Evolutionary conservation across 1,140 invertebrate genomes (phyloP).

Genomic region (Trinorchestia longiramus): DNA sequence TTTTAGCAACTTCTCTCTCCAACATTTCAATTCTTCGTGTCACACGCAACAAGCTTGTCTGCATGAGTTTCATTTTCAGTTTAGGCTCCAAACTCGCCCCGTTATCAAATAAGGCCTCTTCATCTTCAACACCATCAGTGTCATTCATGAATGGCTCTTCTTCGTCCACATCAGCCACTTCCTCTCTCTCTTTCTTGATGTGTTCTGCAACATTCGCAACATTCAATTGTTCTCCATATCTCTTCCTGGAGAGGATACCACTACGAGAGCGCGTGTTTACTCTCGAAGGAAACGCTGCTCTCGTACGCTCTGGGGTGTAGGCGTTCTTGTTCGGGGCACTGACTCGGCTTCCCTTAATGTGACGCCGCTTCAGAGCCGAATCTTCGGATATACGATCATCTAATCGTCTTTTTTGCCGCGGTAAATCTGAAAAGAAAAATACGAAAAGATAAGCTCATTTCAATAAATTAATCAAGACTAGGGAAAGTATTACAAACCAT

Average conservation of each 20-base stretch:
- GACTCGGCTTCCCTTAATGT: background rate
- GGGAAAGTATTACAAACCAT: background rate
- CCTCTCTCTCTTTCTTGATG: conserved; percentile 42
- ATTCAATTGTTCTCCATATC: background rate
- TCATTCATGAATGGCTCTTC: background rate
- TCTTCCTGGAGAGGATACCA: background rate
- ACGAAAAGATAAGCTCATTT: background rate
- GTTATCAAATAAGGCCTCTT: background rate
- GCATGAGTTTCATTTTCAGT: background rate
- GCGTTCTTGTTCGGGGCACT: background rate
- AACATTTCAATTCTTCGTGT: conserved; percentile 43
- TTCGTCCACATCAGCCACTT: background rate
- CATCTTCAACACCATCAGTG: background rate
- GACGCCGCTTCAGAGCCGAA: background rate
- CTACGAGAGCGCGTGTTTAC: background rate
- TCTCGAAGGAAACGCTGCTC: background rate
- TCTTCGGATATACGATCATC: background rate
- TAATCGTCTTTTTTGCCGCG: background rate
- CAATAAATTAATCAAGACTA: background rate
- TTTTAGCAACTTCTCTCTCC: conserved; percentile 14
- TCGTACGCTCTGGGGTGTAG: background rate
- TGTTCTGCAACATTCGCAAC: background rate
- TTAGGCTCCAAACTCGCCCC: background rate
- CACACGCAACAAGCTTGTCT: conserved; percentile 7
- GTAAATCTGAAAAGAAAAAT: conserved; percentile 3